Percentiles rank a stretch among this genome's conserved stretches.
Conservation (phyloP, 2,888 invertebrate genomes). For the Athetis lepigone region DNA sequence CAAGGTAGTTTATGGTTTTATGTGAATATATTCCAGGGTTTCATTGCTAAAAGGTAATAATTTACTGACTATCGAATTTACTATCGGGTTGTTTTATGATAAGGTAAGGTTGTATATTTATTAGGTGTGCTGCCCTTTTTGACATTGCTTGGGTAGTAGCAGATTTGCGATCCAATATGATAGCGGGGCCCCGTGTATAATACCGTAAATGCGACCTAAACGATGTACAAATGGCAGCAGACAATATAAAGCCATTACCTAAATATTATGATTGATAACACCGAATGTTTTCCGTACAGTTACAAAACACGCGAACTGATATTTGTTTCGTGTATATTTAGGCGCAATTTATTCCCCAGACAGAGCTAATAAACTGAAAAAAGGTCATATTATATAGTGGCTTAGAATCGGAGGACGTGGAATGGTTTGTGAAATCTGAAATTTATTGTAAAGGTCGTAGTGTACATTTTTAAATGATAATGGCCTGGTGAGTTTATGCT, state of each 20-base stretch:
- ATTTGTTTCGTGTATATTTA: conserved; percentile 33
- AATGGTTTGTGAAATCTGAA: background rate
- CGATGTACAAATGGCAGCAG: background rate
- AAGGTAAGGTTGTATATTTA: background rate
- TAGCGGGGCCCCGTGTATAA: no score
- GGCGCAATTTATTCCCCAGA: conserved; percentile 22
- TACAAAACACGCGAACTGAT: conserved; percentile 25
- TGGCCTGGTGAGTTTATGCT: no score
- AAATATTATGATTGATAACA: conserved; percentile 39
- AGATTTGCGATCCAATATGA: no score
- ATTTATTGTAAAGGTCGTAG: background rate
- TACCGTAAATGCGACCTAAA: background rate
- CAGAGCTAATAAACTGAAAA: background rate
- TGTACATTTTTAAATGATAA: no score
- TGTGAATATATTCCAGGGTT: conserved; percentile 41
- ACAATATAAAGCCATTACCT: conserved; percentile 24
- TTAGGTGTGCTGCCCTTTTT: no score
- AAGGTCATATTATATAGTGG: conserved; percentile 4
- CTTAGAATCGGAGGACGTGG: conserved; percentile 20
- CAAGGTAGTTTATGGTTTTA: conserved; percentile 43
- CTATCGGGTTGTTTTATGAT: conserved; percentile 2
- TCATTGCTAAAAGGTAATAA: conserved; percentile 29
- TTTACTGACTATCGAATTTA: conserved; percentile 7
- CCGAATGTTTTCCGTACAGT: conserved; percentile 26
- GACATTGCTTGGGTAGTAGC: no score